These are phyloP conservation scores for Babyrousa celebensis DNA, from an alignment of 2,797 vertebrate species.

Conservation along the genomic window DNA sequence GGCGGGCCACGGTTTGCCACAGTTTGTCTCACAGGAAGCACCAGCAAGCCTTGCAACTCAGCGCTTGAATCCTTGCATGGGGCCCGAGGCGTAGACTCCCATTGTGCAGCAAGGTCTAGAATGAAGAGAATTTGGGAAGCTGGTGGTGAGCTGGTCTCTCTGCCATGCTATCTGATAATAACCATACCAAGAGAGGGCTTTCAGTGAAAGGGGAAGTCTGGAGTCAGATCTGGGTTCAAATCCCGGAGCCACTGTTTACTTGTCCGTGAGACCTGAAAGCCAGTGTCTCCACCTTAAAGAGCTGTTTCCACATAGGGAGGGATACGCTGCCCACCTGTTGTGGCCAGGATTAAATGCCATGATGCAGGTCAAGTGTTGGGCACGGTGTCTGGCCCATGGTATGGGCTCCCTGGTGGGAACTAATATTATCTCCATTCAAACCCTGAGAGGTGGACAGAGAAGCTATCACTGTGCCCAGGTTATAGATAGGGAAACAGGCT, in stretches of 20 bases:
- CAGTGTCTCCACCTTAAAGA: neutral
- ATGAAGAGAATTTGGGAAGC: conserved; percentile 51
- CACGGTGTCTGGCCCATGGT: neutral
- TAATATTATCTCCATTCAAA: neutral
- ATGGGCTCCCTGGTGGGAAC: neutral
- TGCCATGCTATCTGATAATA: neutral
- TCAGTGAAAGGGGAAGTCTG: conserved; percentile 17
- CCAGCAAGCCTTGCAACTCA: neutral
- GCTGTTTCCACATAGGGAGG: neutral
- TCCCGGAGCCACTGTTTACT: neutral
- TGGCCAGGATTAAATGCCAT: neutral
- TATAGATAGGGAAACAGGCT: neutral
- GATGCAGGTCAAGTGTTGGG: neutral
- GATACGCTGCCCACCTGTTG: neutral
- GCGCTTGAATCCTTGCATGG: neutral
- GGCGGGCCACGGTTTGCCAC: neutral
- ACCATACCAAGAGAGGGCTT: neutral
- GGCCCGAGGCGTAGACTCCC: neutral
- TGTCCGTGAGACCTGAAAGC: neutral
- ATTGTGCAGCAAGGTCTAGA: conserved; percentile 39
- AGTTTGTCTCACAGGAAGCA: conserved; percentile 7
- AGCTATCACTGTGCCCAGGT: neutral
- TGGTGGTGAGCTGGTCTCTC: neutral
- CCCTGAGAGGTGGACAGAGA: neutral
- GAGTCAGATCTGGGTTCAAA: conserved; percentile 45